Percentiles rank a stretch among this genome's conserved stretches.
Evolutionary conservation across 2,888 invertebrate genomes (phyloP).

Genomic region (Siphonodentalium dalli): DNA sequence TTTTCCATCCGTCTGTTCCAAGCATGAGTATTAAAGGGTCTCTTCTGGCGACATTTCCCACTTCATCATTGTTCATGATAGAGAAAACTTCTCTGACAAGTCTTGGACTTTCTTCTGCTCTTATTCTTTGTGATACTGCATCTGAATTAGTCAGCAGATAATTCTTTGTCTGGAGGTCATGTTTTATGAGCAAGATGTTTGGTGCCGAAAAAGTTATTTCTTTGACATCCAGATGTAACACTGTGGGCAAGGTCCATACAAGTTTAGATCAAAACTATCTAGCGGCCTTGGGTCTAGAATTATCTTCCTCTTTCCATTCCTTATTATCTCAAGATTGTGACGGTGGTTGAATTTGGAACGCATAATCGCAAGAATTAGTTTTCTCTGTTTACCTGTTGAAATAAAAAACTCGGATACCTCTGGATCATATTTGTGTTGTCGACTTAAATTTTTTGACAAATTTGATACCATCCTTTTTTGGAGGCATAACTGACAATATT

Average conservation of each 20-base stretch:
- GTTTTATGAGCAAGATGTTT: no score
- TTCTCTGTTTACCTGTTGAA: slow-evolving; percentile 3
- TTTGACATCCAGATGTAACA: slow-evolving; percentile 20
- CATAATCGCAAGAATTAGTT: not conserved
- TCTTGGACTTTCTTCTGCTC: no score
- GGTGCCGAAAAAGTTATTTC: slow-evolving; percentile 13
- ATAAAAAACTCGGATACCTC: slow-evolving; percentile 7
- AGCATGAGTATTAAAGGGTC: no score
- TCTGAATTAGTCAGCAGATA: no score
- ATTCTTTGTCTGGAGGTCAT: no score
- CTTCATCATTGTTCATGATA: no score
- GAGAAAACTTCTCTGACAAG: no score
- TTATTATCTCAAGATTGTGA: slow-evolving; percentile 7
- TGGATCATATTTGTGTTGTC: slow-evolving; percentile 2
- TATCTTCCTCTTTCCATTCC: slow-evolving; percentile 7
- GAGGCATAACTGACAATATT: no score
- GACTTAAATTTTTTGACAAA: slow-evolving; percentile 12
- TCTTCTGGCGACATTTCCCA: no score
- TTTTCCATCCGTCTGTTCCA: no score
- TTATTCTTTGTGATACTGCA: not conserved
- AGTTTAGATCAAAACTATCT: not conserved
- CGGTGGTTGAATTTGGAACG: slow-evolving; percentile 11
- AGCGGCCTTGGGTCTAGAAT: slow-evolving; percentile 9
- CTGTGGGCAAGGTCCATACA: slow-evolving; percentile 20
- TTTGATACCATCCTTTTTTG: slow-evolving; percentile 13